Evolutionary conservation across 2,888 invertebrate species (phyloP).

Genomic region (Laspeyria flexula): DNA sequence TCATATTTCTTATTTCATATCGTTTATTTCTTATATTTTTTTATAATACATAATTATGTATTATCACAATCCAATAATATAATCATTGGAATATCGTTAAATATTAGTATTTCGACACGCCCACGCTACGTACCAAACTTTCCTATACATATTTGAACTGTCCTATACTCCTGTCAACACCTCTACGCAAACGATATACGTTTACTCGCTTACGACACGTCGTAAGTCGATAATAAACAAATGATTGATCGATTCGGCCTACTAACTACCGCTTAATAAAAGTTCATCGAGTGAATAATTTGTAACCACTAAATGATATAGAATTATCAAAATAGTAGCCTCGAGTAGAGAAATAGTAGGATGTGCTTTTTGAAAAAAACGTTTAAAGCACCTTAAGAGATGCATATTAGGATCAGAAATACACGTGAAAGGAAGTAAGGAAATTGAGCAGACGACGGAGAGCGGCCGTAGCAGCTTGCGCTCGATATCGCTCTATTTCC

Average conservation of each 20-base stretch:
- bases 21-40: no score
- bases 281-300: neutral
- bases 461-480: no score
- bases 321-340: no score
- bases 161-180: conserved; percentile 1
- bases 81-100: neutral
- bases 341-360: no score
- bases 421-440: no score
- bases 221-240: neutral
- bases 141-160: neutral
- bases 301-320: no score
- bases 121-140: neutral
- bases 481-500: neutral
- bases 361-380: no score
- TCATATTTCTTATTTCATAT: no score
- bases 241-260: neutral
- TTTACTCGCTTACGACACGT: neutral
- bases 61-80: neutral
- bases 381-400: no score
- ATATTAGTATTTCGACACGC: neutral
- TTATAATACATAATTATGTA: no score
- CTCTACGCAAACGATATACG: neutral
- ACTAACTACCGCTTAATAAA: neutral
- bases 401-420: no score
- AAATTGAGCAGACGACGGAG: conserved; percentile 7